Percentiles rank a stretch among this genome's conserved stretches.
phyloP scores from a whole-genome alignment of 2,113 vertebrate genomes.

The Leucoraja erinaceus region DNA sequence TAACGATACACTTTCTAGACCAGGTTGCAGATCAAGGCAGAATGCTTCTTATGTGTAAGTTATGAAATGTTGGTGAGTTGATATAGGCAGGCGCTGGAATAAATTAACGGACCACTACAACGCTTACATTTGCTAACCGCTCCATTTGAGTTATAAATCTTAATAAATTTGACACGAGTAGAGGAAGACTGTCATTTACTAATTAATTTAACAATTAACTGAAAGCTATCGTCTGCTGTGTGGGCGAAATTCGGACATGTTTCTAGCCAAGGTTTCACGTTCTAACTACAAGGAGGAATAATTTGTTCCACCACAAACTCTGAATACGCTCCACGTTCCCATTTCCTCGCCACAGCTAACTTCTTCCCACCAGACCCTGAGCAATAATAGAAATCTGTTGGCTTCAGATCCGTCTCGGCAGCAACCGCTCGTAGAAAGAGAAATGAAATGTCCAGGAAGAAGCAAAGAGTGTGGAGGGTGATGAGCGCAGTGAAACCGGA shows the following conservation, averaged over 20 bases:
- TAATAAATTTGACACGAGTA: conserved; percentile 13
- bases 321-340: background rate
- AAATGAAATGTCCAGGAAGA: background rate
- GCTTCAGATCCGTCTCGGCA: background rate
- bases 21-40: background rate
- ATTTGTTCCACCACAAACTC: background rate
- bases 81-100: background rate
- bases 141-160: conserved; percentile 18
- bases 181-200: conserved; percentile 4
- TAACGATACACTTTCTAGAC: background rate
- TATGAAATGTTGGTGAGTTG: background rate
- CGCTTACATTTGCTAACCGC: background rate
- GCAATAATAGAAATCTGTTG: background rate
- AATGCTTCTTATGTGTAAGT: background rate
- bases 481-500: conserved; percentile 7
- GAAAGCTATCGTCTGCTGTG: background rate
- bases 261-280: background rate
- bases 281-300: background rate
- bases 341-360: background rate
- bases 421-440: background rate
- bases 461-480: background rate
- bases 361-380: background rate
- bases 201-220: conserved; percentile 33
- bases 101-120: background rate
- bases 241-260: background rate